Evolutionary conservation across 2,797 vertebrate species (phyloP).

Genomic region (Hydrolagus colliei): DNA sequence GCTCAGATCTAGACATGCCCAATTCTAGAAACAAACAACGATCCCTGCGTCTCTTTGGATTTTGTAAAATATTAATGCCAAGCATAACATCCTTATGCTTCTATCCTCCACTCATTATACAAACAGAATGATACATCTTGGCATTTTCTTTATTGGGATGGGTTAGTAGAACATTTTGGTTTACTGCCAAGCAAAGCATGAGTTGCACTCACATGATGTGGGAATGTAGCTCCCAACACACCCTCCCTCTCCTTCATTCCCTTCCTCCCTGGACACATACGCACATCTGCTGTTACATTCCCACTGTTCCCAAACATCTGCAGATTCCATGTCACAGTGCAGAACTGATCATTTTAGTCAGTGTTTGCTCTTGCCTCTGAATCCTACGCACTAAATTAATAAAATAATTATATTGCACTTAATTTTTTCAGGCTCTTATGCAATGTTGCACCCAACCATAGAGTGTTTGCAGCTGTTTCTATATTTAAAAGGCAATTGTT

Average conservation of each 20-base stretch:
- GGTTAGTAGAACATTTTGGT: not conserved
- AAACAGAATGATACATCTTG: constrained; percentile 8
- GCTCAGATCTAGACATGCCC: not conserved
- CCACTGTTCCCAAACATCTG: no score
- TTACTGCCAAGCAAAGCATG: not conserved
- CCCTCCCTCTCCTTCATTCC: not conserved
- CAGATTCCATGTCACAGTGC: no score
- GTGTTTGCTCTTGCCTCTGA: no score
- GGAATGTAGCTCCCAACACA: not conserved
- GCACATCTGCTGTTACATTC: not conserved
- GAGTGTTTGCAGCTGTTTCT: not conserved
- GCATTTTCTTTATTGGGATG: not conserved
- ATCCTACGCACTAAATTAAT: no score
- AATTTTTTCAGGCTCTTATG: no score
- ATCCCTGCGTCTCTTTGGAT: constrained; percentile 8
- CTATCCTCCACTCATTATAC: not conserved
- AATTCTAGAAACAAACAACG: not conserved
- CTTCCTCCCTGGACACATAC: not conserved
- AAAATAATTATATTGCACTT: no score
- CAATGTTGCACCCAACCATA: no score
- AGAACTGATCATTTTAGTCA: no score
- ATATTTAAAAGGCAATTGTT: not conserved
- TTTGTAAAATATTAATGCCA: constrained; percentile 12
- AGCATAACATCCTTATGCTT: constrained; percentile 17
- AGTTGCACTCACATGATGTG: not conserved